phyloP scores from a whole-genome alignment of 2,113 vertebrate species.

The Xiphophorus hellerii region DNA sequence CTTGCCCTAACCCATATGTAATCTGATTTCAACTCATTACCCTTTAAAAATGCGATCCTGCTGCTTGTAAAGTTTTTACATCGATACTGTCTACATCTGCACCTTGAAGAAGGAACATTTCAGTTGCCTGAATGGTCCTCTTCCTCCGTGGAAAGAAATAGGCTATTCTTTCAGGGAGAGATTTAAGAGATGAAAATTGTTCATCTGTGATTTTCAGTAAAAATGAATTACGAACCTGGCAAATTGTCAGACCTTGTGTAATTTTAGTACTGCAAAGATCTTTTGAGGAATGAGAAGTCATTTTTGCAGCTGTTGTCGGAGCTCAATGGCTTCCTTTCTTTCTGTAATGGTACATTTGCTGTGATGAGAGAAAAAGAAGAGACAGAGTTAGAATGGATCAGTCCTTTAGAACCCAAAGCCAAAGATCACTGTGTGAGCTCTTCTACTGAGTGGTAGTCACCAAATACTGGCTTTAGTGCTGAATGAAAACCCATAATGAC shows the following conservation, averaged over 20 bases:
- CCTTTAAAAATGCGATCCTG: neutral
- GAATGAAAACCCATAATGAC: conserved; percentile 82
- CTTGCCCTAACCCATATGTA: no score
- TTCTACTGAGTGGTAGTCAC: conserved; percentile 65
- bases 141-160: conserved; percentile 42
- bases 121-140: conserved; percentile 24
- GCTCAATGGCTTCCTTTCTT: conserved; percentile 64
- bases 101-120: conserved; percentile 14
- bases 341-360: conserved; percentile 59
- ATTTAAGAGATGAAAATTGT: conserved; percentile 66
- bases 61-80: neutral
- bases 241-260: conserved; percentile 58
- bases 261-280: conserved; percentile 71
- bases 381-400: conserved; percentile 53
- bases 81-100: no score
- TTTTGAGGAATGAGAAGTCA: conserved; percentile 72
- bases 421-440: conserved; percentile 77
- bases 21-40: no score
- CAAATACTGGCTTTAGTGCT: conserved; percentile 78
- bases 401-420: conserved; percentile 78
- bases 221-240: conserved; percentile 59
- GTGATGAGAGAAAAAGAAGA: conserved; percentile 37
- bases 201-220: conserved; percentile 37
- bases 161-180: conserved; percentile 44
- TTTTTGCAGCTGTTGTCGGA: conserved; percentile 65